Percentiles rank a stretch among this genome's conserved stretches.
These are phyloP conservation scores for Orius insidiosus DNA, from an alignment of 1,140 invertebrate genomes.

Conservation along the genomic window DNA sequence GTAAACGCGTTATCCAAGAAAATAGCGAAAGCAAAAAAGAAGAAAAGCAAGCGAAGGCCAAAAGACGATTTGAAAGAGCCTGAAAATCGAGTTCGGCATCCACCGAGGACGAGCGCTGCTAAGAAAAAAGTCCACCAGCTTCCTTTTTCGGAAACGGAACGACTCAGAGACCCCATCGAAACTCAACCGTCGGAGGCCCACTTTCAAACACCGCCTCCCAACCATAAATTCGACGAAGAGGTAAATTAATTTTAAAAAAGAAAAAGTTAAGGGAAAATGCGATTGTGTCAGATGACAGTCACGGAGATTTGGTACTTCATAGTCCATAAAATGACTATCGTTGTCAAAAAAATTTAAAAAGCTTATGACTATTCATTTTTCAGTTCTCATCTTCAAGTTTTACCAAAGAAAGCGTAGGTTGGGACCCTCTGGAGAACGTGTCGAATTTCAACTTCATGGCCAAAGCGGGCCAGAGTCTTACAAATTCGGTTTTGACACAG, in stretches of 20 bases:
- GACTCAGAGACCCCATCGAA: background rate
- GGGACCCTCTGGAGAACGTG: slow-evolving; percentile 23
- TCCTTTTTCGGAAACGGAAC: background rate
- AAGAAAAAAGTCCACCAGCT: background rate
- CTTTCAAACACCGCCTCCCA: background rate
- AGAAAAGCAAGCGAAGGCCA: slow-evolving; percentile 1
- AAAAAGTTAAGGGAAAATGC: background rate
- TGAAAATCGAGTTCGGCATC: background rate
- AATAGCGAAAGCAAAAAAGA: slow-evolving; percentile 8
- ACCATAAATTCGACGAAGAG: slow-evolving; percentile 1
- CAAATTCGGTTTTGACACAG: slow-evolving; percentile 74
- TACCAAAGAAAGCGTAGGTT: slow-evolving; percentile 5
- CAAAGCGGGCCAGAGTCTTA: slow-evolving; percentile 68
- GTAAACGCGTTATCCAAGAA: background rate
- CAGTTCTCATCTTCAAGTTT: slow-evolving; percentile 6
- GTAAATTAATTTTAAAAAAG: background rate
- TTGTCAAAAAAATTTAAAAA: background rate
- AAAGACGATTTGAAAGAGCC: background rate
- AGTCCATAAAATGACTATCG: too few species aligned
- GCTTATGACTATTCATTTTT: background rate
- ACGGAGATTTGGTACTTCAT: background rate
- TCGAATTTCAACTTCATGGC: slow-evolving; percentile 43
- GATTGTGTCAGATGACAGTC: background rate
- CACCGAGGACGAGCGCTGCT: background rate
- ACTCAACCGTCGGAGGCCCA: background rate